phyloP scores from a whole-genome alignment of 2,797 vertebrate genomes.

The Macropodus opercularis region DNA sequence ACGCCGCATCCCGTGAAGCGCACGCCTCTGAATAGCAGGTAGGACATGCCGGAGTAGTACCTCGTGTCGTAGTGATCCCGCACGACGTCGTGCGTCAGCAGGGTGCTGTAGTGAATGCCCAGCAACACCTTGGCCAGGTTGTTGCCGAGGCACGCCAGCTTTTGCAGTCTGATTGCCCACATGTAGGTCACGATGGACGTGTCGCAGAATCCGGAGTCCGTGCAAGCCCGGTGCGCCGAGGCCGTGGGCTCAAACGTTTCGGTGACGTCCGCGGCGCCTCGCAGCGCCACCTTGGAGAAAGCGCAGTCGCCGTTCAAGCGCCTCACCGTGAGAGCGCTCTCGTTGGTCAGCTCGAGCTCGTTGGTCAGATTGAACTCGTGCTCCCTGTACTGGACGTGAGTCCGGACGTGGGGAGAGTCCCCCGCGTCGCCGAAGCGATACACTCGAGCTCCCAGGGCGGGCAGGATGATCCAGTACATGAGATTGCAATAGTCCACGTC shows the following conservation, averaged over 20 bases:
- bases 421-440: too few species aligned
- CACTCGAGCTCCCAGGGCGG: background rate
- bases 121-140: slow-evolving; percentile 14
- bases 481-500: slow-evolving; percentile 30
- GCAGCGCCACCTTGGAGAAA: background rate
- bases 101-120: slow-evolving; percentile 22
- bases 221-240: background rate
- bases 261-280: background rate
- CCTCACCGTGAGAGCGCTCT: background rate
- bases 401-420: too few species aligned
- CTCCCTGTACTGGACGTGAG: background rate
- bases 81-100: slow-evolving; percentile 10
- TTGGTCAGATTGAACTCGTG: background rate
- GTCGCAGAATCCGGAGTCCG: background rate
- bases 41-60: slow-evolving; percentile 34
- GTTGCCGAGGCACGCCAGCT: background rate
- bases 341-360: background rate
- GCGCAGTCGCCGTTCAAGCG: background rate
- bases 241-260: slow-evolving; percentile 12
- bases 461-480: slow-evolving; percentile 35
- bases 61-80: slow-evolving; percentile 10
- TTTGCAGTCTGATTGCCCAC: slow-evolving; percentile 17
- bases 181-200: slow-evolving; percentile 14
- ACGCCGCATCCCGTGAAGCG: slow-evolving; percentile 8
- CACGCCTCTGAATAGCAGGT: slow-evolving; percentile 25